Conservation (phyloP, 2,113 vertebrate genomes). For the Scartelaos histophorus region DNA sequence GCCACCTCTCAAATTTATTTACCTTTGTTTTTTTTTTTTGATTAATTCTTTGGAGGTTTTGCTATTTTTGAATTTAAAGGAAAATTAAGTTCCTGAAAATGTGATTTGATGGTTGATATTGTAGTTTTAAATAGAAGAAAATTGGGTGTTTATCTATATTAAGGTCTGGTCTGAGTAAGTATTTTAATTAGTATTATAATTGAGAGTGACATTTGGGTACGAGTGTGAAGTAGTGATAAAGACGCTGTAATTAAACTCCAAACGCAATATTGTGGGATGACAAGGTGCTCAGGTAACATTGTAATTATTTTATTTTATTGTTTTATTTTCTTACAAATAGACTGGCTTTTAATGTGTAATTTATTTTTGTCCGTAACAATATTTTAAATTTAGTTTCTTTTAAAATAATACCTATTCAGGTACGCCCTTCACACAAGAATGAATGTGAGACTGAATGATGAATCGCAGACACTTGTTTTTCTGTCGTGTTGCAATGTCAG, state of each 20-base stretch:
- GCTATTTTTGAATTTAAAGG: slow-evolving; percentile 4
- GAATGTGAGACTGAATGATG: too few species aligned
- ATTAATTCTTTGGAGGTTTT: slow-evolving; percentile 11
- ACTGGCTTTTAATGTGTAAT: not conserved
- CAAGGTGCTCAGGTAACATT: not conserved
- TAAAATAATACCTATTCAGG: too few species aligned
- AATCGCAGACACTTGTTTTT: too few species aligned
- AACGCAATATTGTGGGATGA: not conserved
- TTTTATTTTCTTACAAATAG: too few species aligned
- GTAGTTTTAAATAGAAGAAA: not conserved
- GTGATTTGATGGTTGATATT: not conserved
- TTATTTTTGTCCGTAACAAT: too few species aligned
- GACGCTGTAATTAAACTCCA: not conserved
- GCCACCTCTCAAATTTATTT: too few species aligned
- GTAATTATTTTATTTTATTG: too few species aligned
- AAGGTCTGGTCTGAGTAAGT: not conserved
- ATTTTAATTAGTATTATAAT: not conserved
- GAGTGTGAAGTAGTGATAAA: not conserved
- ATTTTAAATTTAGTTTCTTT: too few species aligned
- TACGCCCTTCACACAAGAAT: too few species aligned
- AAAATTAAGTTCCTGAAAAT: not conserved
- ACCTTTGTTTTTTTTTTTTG: too few species aligned
- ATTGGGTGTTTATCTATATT: not conserved
- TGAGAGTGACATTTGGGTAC: not conserved
- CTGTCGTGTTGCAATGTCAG: too few species aligned